Conservation (phyloP, 1,140 invertebrate species). For the Archegozetes longisetosus region DNA sequence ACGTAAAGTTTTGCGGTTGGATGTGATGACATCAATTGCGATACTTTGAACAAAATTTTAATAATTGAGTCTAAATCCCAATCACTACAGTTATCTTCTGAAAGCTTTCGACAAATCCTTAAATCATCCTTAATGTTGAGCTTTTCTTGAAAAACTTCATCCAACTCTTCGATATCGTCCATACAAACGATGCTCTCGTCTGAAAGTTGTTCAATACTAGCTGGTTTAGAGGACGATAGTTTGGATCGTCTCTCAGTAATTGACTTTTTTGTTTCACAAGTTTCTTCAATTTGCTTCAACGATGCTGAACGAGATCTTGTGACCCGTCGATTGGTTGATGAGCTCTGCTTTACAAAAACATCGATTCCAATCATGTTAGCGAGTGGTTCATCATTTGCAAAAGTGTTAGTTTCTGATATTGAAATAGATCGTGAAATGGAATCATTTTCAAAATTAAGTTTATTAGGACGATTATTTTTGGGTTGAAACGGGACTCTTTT, state of each 20-base stretch:
- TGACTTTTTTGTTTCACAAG: not conserved
- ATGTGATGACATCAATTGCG: not conserved
- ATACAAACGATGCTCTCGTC: not conserved
- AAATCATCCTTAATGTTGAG: not conserved
- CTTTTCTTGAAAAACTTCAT: not conserved
- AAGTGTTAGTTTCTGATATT: not conserved
- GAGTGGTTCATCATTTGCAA: not conserved
- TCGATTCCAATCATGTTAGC: not conserved
- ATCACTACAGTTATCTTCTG: not conserved
- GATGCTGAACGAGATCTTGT: not conserved
- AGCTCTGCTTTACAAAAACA: not conserved
- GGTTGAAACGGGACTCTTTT: not conserved
- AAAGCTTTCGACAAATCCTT: not conserved
- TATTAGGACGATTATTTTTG: not conserved
- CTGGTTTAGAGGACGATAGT: not conserved
- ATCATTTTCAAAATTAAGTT: not conserved
- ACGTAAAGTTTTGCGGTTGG: conserved; percentile 1
- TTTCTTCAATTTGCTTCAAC: not conserved
- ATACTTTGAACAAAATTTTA: not conserved
- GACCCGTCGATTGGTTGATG: not conserved
- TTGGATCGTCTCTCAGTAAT: not conserved
- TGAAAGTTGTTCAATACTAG: not conserved
- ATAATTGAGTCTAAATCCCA: not conserved
- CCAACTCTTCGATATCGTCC: not conserved
- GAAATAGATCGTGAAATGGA: not conserved